Conservation (phyloP, 2,113 vertebrate genomes). For the Rattus norvegicus region DNA sequence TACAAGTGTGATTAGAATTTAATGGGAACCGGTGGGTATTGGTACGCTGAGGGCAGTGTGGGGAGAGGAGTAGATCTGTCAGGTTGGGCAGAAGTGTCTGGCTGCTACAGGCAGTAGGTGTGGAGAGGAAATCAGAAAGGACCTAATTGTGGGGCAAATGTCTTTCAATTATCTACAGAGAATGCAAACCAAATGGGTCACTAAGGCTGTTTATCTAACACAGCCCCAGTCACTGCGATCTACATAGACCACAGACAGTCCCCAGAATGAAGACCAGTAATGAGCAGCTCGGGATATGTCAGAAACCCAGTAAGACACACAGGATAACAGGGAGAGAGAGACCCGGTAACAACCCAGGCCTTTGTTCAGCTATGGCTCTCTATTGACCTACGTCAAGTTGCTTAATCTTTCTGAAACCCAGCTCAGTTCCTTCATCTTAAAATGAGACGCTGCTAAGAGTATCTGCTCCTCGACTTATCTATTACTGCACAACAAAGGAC, state of each 20-base stretch:
- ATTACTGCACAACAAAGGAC: neutral
- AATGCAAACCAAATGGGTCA: constrained; percentile 55
- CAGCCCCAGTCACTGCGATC: neutral
- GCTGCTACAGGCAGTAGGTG: constrained; percentile 37
- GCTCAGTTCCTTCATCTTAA: constrained; percentile 24
- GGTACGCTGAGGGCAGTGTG: neutral
- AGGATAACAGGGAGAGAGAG: neutral
- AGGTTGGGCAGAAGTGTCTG: constrained; percentile 53
- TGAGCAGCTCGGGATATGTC: neutral
- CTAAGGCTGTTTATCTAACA: constrained; percentile 53
- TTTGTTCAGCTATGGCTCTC: neutral
- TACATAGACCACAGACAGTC: neutral
- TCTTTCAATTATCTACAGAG: constrained; percentile 68
- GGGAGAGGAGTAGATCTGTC: neutral
- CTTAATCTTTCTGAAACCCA: constrained; percentile 40
- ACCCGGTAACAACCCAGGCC: neutral
- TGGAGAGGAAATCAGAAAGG: constrained; percentile 62
- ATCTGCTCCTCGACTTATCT: neutral
- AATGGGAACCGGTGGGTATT: constrained; percentile 66
- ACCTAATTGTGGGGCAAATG: constrained; percentile 23
- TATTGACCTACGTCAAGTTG: neutral
- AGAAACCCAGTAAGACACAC: neutral
- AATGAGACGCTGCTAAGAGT: neutral
- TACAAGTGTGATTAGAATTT: constrained; percentile 73
- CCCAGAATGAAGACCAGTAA: neutral